Evolutionary conservation across 1,140 invertebrate genomes (phyloP).

Genomic region (Magallana ariakensis): DNA sequence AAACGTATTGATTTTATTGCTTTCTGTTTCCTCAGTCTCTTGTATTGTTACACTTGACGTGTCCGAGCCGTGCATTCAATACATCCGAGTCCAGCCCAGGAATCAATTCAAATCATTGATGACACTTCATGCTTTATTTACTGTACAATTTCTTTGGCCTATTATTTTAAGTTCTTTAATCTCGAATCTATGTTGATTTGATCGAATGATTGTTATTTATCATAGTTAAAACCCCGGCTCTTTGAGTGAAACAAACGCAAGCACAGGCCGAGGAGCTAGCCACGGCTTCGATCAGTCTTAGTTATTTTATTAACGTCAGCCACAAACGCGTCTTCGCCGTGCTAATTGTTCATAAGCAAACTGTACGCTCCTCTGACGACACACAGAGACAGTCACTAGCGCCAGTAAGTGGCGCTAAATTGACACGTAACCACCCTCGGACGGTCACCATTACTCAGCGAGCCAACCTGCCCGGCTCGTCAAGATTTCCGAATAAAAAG

Average conservation of each 20-base stretch:
- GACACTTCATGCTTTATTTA: background rate
- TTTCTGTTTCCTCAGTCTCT: background rate
- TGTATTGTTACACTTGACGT: too few species aligned
- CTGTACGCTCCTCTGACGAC: background rate
- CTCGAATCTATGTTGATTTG: background rate
- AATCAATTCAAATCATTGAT: background rate
- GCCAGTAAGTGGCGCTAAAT: background rate
- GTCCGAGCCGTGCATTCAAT: too few species aligned
- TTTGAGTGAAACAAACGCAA: background rate
- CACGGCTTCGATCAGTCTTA: background rate
- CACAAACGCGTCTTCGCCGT: constrained; percentile 16
- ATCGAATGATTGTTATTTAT: background rate
- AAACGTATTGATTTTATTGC: background rate
- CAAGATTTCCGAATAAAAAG: background rate
- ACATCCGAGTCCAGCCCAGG: too few species aligned
- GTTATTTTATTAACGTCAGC: constrained; percentile 28
- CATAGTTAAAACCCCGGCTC: background rate
- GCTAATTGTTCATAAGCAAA: constrained; percentile 34
- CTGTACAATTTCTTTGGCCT: background rate
- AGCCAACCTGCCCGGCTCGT: background rate
- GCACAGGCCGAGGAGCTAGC: background rate
- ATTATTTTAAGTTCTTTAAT: background rate
- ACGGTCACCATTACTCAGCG: background rate
- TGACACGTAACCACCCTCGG: background rate
- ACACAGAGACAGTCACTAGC: background rate